Evolutionary conservation across 2,888 invertebrate genomes (phyloP), one percentile per base, ranked within the genome.

Genomic region (Netelia melanura): DNA sequence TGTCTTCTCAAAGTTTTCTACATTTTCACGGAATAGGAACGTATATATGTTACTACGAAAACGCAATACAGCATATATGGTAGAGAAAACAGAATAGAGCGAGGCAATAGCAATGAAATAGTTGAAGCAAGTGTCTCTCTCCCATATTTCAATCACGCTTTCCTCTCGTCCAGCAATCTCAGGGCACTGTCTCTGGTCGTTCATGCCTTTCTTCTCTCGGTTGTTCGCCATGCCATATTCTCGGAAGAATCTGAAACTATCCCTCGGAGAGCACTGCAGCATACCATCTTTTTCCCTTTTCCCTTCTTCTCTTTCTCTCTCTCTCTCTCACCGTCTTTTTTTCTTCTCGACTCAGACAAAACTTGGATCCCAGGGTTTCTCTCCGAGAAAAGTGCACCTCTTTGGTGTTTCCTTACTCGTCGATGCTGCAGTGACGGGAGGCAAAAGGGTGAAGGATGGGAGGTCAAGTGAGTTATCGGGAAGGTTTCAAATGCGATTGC

Each of bases 401-500:
- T 71, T 52, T 58, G 67, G 72, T 70, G 44, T 78, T 79, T 44
- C 30, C 48, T 48, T 71, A 44, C 70, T 62, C 71, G 70, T 79
- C 65, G 76, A 56, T 61, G 17, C 58, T 30, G 48, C 38, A 48
- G 70, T 52, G 38, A 25, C 70, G 56, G 23, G 21, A 56, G 21
- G 61, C 48, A 14, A 44, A 43, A 64, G 75, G 11, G 43, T 23
- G 84, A 65, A 79, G 83, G 30, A 52, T 61, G 38, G 52, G 64
- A 43, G 86, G 87, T 87, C 87, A 87, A 87, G 86, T 89, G 86
- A 89, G 84, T 89, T 89, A 89, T 88, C 84, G 85, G 83, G 76
- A 83, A 87, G 84, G 85, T 81, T 76, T 77, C 81, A 81, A 86
- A 78, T 78, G 83, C 81, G 79, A 84, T 82, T 83, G 78, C 83